Percentiles rank a stretch among this genome's conserved stretches.
phyloP scores from a whole-genome alignment of 2,113 vertebrate genomes.

The Sula dactylatra region DNA sequence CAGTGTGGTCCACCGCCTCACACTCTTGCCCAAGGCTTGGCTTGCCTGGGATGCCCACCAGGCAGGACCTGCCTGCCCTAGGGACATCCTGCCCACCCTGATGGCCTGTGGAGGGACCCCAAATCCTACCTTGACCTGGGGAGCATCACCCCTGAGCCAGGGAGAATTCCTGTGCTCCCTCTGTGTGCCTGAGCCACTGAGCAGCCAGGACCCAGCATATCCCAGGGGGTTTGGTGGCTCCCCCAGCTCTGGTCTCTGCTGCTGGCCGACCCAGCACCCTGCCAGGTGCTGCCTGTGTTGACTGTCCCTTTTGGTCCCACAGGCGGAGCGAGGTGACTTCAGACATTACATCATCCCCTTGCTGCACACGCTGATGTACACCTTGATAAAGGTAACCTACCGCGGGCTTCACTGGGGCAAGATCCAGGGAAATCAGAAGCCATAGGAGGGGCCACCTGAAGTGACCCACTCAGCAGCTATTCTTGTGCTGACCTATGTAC shows the following conservation, averaged over 20 bases:
- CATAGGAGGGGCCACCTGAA: neutral
- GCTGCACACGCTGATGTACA: constrained; percentile 91
- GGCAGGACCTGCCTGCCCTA: neutral
- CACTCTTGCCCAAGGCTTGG: neutral
- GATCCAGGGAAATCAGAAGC: neutral
- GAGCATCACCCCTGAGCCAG: neutral
- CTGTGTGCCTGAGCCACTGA: neutral
- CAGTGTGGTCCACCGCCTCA: accelerated
- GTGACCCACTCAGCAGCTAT: neutral
- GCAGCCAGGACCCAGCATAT: neutral
- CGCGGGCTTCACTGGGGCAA: accelerated
- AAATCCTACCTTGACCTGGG: neutral
- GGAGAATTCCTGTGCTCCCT: accelerated
- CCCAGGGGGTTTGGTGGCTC: neutral
- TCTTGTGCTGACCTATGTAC: neutral
- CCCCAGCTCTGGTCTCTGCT: neutral
- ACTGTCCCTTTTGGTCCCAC: neutral
- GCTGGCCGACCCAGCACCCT: neutral
- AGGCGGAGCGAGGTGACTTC: constrained; percentile 84
- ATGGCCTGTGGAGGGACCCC: neutral
- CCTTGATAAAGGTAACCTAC: constrained; percentile 83
- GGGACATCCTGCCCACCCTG: neutral
- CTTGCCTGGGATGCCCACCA: neutral
- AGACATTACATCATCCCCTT: constrained; percentile 85
- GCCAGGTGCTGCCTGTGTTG: neutral